Evolutionary conservation across 2,797 vertebrate species (phyloP).

Genomic region (Dromococcyx pavoninus): DNA sequence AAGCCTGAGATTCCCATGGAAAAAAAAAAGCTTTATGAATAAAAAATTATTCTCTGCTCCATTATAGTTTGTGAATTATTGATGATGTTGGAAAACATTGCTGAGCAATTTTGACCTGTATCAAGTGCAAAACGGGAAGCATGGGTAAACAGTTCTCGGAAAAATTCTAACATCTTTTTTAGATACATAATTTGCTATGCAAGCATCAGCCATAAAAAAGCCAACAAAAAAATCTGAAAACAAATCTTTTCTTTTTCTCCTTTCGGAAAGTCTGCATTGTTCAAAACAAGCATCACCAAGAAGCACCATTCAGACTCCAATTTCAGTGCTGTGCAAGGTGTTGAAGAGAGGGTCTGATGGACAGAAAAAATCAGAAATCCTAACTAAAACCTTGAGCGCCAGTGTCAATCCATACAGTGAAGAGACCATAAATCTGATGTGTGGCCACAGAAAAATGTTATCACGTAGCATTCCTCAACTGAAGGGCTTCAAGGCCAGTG

Average conservation of each 20-base stretch:
- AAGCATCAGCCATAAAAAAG: not conserved
- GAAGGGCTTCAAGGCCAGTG: not conserved
- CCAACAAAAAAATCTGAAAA: not conserved
- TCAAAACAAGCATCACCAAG: not conserved
- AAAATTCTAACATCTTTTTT: not conserved
- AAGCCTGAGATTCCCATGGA: not conserved
- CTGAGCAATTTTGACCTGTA: not conserved
- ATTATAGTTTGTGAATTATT: constrained; percentile 11
- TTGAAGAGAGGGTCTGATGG: not conserved
- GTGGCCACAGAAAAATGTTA: not conserved
- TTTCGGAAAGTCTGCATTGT: not conserved
- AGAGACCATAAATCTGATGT: not conserved
- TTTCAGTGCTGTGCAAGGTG: not conserved
- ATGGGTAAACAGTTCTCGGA: not conserved
- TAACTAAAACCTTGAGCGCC: not conserved
- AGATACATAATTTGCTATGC: not conserved
- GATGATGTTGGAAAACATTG: not conserved
- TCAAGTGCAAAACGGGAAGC: not conserved
- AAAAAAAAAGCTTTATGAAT: not conserved
- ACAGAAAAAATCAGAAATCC: not conserved
- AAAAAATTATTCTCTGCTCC: not conserved
- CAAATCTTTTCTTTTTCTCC: not conserved
- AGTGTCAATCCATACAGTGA: not conserved
- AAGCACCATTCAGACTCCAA: not conserved
- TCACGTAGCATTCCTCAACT: not conserved